Conservation (phyloP, 1,140 invertebrate species). For the Pseudoatta argentina region DNA sequence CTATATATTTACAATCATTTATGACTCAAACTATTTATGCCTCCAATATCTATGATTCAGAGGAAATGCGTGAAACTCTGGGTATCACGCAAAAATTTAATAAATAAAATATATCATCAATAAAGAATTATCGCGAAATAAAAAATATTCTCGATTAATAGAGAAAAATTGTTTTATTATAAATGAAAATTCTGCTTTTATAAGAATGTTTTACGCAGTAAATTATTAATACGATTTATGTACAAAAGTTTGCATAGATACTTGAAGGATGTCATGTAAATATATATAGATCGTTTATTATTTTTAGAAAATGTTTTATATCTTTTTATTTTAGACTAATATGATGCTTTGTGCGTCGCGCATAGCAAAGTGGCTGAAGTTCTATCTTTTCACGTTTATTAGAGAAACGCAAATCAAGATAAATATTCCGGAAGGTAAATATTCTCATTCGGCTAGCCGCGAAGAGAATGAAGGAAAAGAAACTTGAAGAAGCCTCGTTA, state of each 20-base stretch:
- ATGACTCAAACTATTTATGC: conserved; percentile 22
- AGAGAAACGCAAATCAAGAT: not conserved
- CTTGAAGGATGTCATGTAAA: not conserved
- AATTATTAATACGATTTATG: not conserved
- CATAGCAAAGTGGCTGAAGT: not conserved
- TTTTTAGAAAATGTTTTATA: not conserved
- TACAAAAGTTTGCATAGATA: not conserved
- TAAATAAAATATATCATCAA: not conserved
- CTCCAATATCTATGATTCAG: conserved; percentile 29
- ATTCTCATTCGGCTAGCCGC: not conserved
- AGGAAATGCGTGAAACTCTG: not conserved
- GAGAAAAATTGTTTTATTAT: not conserved
- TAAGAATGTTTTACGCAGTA: no score
- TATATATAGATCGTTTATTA: not conserved
- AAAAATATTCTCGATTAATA: not conserved
- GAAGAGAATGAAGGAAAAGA: not conserved
- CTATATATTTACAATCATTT: conserved; percentile 33
- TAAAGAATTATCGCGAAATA: not conserved
- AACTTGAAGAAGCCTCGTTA: not conserved
- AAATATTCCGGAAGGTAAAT: conserved; percentile 15
- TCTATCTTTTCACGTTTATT: conserved; percentile 16
- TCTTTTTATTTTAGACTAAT: not conserved
- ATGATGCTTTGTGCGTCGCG: not conserved
- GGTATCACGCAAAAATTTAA: not conserved
- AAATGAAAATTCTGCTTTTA: not conserved